Conservation (phyloP, 2,113 vertebrate species). For the Hoplias malabaricus region DNA sequence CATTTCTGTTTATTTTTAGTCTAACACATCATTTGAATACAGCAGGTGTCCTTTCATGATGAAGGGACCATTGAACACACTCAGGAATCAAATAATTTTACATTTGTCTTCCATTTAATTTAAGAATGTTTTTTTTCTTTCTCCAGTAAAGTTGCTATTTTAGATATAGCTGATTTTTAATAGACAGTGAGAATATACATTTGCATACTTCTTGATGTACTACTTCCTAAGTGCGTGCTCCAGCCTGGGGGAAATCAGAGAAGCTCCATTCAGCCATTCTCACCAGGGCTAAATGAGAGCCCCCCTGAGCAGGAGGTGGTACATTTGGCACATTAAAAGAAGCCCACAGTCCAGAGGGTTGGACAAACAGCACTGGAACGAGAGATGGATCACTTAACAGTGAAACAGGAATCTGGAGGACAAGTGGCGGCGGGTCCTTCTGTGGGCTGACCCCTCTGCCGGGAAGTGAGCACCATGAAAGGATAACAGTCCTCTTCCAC, state of each 20-base stretch:
- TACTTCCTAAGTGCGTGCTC: not conserved
- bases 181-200: no score
- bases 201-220: not conserved
- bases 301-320: not conserved
- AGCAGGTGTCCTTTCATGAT: no score
- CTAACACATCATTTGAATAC: no score
- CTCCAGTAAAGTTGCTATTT: no score
- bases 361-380: not conserved
- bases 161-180: no score
- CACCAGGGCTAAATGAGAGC: not conserved
- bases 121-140: no score
- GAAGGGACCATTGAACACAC: no score
- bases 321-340: not conserved
- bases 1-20: no score
- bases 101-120: no score
- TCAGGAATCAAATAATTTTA: no score
- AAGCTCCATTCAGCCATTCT: not conserved
- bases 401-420: constrained; percentile 37
- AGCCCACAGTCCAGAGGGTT: constrained; percentile 2
- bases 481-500: constrained; percentile 35
- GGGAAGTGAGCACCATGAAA: constrained; percentile 42
- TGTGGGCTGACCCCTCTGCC: constrained; percentile 32
- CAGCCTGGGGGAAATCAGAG: not conserved
- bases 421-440: constrained; percentile 28
- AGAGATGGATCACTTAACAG: constrained; percentile 42